Conservation (phyloP, 1,140 invertebrate genomes). For the Adoxophyes honmai region DNA sequence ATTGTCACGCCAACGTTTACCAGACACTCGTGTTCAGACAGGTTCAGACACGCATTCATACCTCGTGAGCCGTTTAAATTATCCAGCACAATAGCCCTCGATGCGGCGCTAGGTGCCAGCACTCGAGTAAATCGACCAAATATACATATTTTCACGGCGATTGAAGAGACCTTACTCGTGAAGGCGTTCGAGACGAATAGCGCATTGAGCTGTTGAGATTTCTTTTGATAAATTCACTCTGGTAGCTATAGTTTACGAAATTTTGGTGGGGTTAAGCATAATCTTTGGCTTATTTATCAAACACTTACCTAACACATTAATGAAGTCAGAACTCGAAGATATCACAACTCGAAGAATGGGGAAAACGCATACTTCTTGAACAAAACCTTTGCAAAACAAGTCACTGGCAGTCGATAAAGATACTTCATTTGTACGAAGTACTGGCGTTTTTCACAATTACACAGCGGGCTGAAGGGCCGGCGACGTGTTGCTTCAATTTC, state of each 20-base stretch:
- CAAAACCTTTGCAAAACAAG: not conserved
- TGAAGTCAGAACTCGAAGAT: no score
- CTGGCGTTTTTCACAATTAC: conserved; percentile 12
- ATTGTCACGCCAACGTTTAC: no score
- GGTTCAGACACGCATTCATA: not conserved
- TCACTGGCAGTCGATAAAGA: not conserved
- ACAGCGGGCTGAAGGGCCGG: not conserved
- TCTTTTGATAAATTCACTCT: no score
- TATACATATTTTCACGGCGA: conserved; percentile 4
- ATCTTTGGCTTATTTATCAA: no score
- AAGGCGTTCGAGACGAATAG: not conserved
- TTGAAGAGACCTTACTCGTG: not conserved
- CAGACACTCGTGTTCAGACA: not conserved
- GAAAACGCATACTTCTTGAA: not conserved
- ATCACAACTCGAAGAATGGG: no score
- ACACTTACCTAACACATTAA: no score
- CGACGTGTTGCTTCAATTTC: conserved; percentile 15
- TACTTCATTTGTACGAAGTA: not conserved
- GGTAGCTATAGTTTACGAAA: no score
- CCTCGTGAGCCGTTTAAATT: conserved; percentile 6
- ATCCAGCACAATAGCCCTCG: conserved; percentile 7
- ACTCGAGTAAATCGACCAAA: conserved; percentile 8
- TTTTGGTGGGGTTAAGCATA: no score
- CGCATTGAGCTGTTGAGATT: no score
- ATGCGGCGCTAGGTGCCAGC: not conserved